Base-by-base conservation (phyloP, 2,888 invertebrate genomes). In the Empis stercorea region DNA sequence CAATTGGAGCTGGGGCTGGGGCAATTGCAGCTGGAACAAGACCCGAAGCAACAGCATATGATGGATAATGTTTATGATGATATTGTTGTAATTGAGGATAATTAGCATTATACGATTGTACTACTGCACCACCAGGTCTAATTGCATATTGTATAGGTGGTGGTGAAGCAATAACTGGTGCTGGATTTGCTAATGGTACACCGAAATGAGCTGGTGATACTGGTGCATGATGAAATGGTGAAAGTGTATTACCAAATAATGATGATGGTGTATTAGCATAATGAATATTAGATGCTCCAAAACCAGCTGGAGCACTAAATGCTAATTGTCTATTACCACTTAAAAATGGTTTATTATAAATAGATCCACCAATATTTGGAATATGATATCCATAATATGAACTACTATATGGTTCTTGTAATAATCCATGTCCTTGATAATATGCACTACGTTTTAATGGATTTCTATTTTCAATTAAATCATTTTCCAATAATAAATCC, bases 21-120 rank as follows among this genome's bases (percentile, higher is more conserved):
- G 43, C 40, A n/a, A 41, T 30, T n/a, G 45, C 30, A 10, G 45
- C 44, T 1, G 49, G 50, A 10, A 50, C 44, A 13, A 13, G n/a
- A 2, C 51, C 44, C 4, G n/a, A 46, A 14, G 36, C 46, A 4
- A 54, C 43, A 10, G 51, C 50, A 13, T 44, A 36, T 7, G 43
- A 15, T 6, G 48, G 46, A 16, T 45, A 45, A 2, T 61, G 56
- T 39, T 58, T 57, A 6, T 62, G 63, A 17, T 59, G 27, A 49
- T 59, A 56, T n/a, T 61, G n/a, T n/a, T n/a, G 62, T 23, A 51
- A 41, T 17, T 61, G 62, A 6, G 66, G 66, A 50, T 65, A 66
- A 47, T 63, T 66, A 27, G 62, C 64, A 49, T 59, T 65, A 50
- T 63, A 65, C 0, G 66, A 64, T 30, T 61, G 59, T 23, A 66